Evolutionary conservation across 2,797 vertebrate species (phyloP).

Genomic region (Linurgus olivaceus): DNA sequence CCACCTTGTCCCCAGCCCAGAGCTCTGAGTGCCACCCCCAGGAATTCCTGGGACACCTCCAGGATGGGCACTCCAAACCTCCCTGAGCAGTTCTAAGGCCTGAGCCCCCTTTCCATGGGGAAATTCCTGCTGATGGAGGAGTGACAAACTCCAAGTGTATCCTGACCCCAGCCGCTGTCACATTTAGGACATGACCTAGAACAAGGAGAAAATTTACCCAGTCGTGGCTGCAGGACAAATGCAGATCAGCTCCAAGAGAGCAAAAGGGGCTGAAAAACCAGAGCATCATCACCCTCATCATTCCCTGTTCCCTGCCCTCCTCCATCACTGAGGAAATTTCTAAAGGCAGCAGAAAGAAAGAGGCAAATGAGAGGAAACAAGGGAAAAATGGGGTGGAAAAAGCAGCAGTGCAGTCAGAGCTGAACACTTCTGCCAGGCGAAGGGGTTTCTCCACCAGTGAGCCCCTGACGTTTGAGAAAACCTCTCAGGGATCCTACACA

Average conservation of each 20-base stretch:
- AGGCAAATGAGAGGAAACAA: not conserved
- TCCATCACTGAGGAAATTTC: not conserved
- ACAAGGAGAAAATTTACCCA: not conserved
- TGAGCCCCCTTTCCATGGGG: fast-evolving
- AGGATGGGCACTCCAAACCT: not conserved
- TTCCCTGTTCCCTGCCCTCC: not conserved
- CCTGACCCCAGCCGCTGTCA: not conserved
- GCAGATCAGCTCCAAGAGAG: not conserved
- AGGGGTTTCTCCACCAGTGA: not conserved
- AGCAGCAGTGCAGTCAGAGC: not conserved
- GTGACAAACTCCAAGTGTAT: not conserved
- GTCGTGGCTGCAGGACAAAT: not conserved
- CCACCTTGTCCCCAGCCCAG: not conserved
- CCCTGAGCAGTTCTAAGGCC: not conserved
- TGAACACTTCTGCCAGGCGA: not conserved
- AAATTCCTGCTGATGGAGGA: not conserved
- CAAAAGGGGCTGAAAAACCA: not conserved
- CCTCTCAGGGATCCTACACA: not conserved
- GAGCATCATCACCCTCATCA: not conserved
- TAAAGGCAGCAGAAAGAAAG: not conserved
- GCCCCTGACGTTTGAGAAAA: not conserved
- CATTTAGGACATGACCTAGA: not conserved
- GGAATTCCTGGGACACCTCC: not conserved
- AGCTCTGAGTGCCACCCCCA: not conserved
- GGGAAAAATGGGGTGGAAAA: not conserved